Evolutionary conservation across 2,113 vertebrate species (phyloP).

Genomic region (Eidolon helvum): DNA sequence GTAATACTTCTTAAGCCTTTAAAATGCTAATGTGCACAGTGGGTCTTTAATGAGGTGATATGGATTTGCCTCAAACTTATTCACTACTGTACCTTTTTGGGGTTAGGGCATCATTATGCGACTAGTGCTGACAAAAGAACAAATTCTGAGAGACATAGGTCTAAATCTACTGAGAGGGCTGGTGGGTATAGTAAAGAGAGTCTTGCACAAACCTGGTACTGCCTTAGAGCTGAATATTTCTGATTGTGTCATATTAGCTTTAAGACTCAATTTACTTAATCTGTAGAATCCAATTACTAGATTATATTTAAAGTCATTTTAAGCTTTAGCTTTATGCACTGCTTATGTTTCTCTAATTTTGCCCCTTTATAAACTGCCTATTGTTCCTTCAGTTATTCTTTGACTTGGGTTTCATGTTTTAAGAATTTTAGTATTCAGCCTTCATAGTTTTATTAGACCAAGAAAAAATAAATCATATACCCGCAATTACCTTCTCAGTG

Average conservation of each 20-base stretch:
- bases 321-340: neutral
- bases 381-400: conserved; percentile 34
- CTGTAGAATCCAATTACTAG: neutral
- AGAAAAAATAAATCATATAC: conserved; percentile 78
- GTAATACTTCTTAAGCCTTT: neutral
- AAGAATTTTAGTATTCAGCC: conserved; percentile 32
- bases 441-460: conserved; percentile 67
- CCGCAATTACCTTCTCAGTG: conserved; percentile 73
- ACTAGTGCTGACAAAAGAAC: neutral
- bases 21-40: neutral
- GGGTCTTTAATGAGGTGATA: fast-evolving
- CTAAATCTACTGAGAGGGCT: neutral
- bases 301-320: neutral
- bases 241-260: neutral
- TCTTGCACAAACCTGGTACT: neutral
- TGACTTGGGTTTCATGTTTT: conserved; percentile 34
- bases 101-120: neutral
- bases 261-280: neutral
- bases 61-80: neutral
- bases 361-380: conserved; percentile 30
- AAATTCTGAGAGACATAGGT: neutral
- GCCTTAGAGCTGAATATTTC: neutral
- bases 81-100: neutral
- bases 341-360: neutral
- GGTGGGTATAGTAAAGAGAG: neutral